phyloP scores from a whole-genome alignment of 2,888 invertebrate genomes.

The Platerodrilus igneus region DNA sequence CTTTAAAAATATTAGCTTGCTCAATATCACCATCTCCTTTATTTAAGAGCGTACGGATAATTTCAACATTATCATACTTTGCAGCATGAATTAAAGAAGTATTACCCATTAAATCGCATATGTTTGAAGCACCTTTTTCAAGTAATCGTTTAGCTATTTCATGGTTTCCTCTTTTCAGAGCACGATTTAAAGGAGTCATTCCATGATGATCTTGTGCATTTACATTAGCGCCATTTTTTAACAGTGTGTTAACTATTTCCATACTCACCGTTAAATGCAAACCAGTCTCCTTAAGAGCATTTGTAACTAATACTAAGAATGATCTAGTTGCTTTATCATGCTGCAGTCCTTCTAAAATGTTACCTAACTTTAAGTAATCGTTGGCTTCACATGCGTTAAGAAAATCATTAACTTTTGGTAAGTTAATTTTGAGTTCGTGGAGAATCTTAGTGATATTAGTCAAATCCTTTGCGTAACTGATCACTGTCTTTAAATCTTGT shows the following conservation, averaged over 20 bases:
- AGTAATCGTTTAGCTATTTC: slow-evolving; percentile 11
- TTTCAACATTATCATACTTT: slow-evolving; percentile 8
- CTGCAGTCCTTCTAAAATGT: slow-evolving; percentile 1
- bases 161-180: slow-evolving; percentile 8
- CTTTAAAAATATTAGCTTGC: slow-evolving; percentile 5
- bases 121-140: slow-evolving; percentile 5
- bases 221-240: slow-evolving; percentile 8
- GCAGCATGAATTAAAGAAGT: slow-evolving; percentile 13
- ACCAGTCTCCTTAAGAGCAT: slow-evolving; percentile 12
- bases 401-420: slow-evolving; percentile 1
- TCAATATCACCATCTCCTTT: slow-evolving; percentile 2
- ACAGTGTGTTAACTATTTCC: slow-evolving; percentile 6
- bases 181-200: slow-evolving; percentile 16
- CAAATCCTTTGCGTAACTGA: not conserved
- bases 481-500: slow-evolving; percentile 2
- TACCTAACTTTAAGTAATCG: slow-evolving; percentile 1
- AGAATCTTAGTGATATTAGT: slow-evolving; percentile 1
- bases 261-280: slow-evolving; percentile 12
- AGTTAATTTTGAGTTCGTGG: not conserved
- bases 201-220: slow-evolving; percentile 14
- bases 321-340: slow-evolving; percentile 7
- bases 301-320: slow-evolving; percentile 11
- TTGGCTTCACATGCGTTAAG: slow-evolving; percentile 9
- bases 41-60: slow-evolving; percentile 5
- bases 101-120: slow-evolving; percentile 2